Evolutionary conservation across 2,797 vertebrate species (phyloP), one percentile per base, ranked within the genome.

Genomic region (Mus caroli): DNA sequence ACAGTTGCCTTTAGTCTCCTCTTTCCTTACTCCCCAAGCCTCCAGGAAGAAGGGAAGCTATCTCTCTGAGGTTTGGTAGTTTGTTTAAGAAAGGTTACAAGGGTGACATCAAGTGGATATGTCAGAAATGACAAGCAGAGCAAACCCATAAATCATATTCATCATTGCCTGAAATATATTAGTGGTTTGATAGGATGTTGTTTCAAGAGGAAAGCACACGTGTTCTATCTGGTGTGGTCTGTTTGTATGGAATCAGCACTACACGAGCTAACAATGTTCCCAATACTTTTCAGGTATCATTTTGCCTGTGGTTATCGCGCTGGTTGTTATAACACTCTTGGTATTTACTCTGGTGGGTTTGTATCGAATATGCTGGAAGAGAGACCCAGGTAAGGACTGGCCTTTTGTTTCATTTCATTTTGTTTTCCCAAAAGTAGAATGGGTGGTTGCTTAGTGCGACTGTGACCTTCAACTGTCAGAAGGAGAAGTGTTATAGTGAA

Each of bases 361-460:
- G 93, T 99, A 98, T 96, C 98, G 97, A 97, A 98, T 99, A 96
- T 99, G 98, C 96, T 97, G 98, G 97, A 99, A 98, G 97, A 98
- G 98, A 98, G 97, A 98, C 19, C 98, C 98, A 98, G 98, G 99
- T 99, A 98, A 31, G 97, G 89, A 50, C 83, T 17, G 20, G 20
- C 95, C 80, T 46, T 91, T 92, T 95, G 46, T 46, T 91, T 92
- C 95, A 40, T n/a, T 96, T 94, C 58, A 24, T 73, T 92, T 60
- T 56, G 83, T 83, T 97, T 95, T 96, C 80, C 62, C 95, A 11
- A 43, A 88, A 93, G 24, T 13, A 43, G 4, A 15, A 7, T 58
- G 14, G 17, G 46, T 28, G 34, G 26, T 34, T 78, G 11, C 60
- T 90, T 28, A 77, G 28, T 52, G 60, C 73, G 94, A 92, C 90